Evolutionary conservation across 2,888 invertebrate genomes (phyloP), one percentile per base, ranked within the genome.

Genomic region (Eupithecia insigniata): DNA sequence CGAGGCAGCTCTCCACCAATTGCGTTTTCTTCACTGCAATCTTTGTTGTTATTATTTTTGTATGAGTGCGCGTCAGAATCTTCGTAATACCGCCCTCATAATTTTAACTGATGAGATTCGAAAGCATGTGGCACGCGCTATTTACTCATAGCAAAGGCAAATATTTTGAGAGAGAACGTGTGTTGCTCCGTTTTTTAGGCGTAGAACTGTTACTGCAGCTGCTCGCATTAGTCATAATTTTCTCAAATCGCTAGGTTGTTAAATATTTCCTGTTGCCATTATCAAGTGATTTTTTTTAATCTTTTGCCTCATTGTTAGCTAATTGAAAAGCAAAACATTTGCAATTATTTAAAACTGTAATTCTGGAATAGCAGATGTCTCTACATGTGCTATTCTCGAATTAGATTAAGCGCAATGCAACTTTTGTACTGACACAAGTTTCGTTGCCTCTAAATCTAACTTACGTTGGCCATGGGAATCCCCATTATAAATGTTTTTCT

Each of bases 1-100:
- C 73, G 58, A 76, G 82, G 85, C 82, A 78, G 78, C 79, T 84
- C 81, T 79, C 78, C 77, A 81, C 80, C 84, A 84, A 85, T 86
- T 86, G 84, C 83, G 82, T 85, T 87, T 87, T 86, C 85, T 86
- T 87, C 83, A 81, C 79, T 82, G 83, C 84, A 87, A 88, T 89
- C 83, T 88, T 85, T 82, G 82, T 84, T 78, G 84, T 84, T 83
- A 87, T 88, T 86, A 87, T 89, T 89, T 89, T 18, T 30, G n/a
- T 62, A 34, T 34, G 18, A 55, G 60, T 60, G 28, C 18, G 30
- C 22, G 1, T 60, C 7, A 30, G 60, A 30, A 30, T 18, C 30
- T 12, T 60, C 22, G 28, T 60, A 28, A 16, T 22, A 22, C 2
- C 46, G n/a, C 0, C 46, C 4, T 46, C 22, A 51, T 22, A 46